These are phyloP conservation scores for Casuarius casuarius DNA, from an alignment of 2,113 vertebrate species.

Conservation along the genomic window DNA sequence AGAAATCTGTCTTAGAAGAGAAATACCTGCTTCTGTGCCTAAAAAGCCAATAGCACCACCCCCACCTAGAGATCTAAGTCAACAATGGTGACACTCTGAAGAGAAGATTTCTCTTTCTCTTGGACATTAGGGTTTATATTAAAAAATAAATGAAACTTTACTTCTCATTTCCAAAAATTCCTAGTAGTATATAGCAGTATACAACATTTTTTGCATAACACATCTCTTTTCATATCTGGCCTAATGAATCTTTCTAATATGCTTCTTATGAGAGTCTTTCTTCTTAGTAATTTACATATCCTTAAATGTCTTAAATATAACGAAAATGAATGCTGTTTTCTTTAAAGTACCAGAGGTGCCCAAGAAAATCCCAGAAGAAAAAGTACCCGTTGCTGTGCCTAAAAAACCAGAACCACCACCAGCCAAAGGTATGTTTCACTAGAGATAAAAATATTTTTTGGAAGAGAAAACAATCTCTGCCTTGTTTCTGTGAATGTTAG, in stretches of 20 bases:
- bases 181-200: neutral
- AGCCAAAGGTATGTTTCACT: slow-evolving; percentile 59
- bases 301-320: slow-evolving; percentile 1
- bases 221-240: neutral
- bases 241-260: neutral
- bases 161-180: neutral
- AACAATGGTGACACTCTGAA: neutral
- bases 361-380: slow-evolving; percentile 72
- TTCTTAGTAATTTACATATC: neutral
- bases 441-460: neutral
- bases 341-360: slow-evolving; percentile 71
- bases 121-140: neutral
- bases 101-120: slow-evolving; percentile 1
- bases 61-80: slow-evolving; percentile 29
- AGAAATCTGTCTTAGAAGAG: slow-evolving; percentile 69
- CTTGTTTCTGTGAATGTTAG: neutral
- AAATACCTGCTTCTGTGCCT: slow-evolving; percentile 21
- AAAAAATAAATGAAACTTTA: neutral
- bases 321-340: slow-evolving; percentile 51
- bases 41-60: slow-evolving; percentile 37
- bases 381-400: slow-evolving; percentile 1
- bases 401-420: slow-evolving; percentile 45
- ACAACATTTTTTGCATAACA: neutral
- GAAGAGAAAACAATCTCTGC: neutral
- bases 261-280: neutral